Percentiles rank a stretch among this genome's conserved stretches.
Conservation (phyloP, 2,113 vertebrate species). For the Malaclemys terrapin region DNA sequence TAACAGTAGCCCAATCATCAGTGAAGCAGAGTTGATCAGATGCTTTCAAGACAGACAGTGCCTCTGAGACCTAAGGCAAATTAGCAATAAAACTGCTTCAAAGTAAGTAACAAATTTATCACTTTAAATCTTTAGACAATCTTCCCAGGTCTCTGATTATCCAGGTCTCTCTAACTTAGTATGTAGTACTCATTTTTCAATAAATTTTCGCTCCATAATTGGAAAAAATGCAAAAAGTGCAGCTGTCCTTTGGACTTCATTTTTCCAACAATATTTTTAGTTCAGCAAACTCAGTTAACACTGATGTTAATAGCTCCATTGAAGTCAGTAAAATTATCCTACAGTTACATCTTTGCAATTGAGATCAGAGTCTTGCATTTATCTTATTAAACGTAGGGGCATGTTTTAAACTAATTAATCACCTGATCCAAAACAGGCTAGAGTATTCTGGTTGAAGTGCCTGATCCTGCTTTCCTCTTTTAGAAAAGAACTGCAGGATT, state of each 20-base stretch:
- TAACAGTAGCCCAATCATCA: slow-evolving; percentile 21
- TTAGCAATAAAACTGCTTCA: slow-evolving; percentile 8
- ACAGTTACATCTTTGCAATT: slow-evolving; percentile 25
- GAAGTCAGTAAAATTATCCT: neutral
- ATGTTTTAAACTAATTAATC: slow-evolving; percentile 50
- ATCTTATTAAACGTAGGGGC: neutral
- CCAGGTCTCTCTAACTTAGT: neutral
- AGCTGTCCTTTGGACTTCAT: neutral
- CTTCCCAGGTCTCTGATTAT: neutral
- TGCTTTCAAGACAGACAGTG: neutral
- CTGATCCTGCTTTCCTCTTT: neutral
- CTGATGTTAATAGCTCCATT: neutral
- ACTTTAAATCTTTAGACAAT: neutral
- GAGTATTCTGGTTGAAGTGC: slow-evolving; percentile 7
- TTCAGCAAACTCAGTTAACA: neutral
- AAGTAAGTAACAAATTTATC: slow-evolving; percentile 29
- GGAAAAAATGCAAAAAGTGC: neutral
- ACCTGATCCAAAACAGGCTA: slow-evolving; percentile 4
- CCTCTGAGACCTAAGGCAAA: slow-evolving; percentile 8
- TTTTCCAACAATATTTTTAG: slow-evolving; percentile 17
- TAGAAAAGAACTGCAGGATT: neutral
- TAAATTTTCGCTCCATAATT: neutral
- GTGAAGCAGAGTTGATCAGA: slow-evolving; percentile 30
- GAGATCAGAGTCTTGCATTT: slow-evolving; percentile 38
- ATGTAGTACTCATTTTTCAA: neutral